Evolutionary conservation across 2,888 invertebrate species (phyloP).

Genomic region (Cynaeus angustus): DNA sequence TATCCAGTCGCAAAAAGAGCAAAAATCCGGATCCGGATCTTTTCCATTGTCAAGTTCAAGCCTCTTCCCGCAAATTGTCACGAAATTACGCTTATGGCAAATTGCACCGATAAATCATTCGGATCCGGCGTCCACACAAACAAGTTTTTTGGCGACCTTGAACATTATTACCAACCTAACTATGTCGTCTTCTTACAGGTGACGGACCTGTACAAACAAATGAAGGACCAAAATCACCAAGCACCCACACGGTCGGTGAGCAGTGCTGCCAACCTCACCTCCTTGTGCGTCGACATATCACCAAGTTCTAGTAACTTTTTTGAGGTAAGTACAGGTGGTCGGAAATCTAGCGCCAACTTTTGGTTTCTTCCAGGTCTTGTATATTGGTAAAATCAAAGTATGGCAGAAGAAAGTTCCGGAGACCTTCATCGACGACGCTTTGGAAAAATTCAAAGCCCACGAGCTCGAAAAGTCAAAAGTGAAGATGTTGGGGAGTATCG

Average conservation of each 20-base stretch:
- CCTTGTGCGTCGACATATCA: conserved; percentile 85
- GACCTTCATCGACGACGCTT: conserved; percentile 91
- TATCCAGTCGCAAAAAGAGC: background rate
- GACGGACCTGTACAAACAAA: conserved; percentile 81
- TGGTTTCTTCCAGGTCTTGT: conserved; percentile 79
- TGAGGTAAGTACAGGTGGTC: conserved; percentile 75
- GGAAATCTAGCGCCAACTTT: conserved; percentile 2
- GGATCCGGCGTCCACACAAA: background rate
- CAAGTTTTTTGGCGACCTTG: conserved; percentile 8
- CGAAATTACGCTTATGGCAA: too few species aligned
- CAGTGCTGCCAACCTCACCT: conserved; percentile 78
- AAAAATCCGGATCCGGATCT: background rate
- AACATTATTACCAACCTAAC: background rate
- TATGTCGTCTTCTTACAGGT: conserved; percentile 73
- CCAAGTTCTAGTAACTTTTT: conserved; percentile 92
- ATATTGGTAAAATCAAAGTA: conserved; percentile 93
- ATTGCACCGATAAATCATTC: background rate
- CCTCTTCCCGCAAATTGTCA: too few species aligned
- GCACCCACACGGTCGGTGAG: conserved; percentile 70
- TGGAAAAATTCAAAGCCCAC: conserved; percentile 87
- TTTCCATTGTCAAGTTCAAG: too few species aligned
- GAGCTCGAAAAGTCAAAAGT: conserved; percentile 79
- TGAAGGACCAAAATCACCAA: conserved; percentile 78
- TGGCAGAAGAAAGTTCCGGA: conserved; percentile 91
- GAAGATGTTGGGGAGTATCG: conserved; percentile 62